Conservation (phyloP, 2,888 invertebrate species). For the Holacanthella duospinosa region DNA sequence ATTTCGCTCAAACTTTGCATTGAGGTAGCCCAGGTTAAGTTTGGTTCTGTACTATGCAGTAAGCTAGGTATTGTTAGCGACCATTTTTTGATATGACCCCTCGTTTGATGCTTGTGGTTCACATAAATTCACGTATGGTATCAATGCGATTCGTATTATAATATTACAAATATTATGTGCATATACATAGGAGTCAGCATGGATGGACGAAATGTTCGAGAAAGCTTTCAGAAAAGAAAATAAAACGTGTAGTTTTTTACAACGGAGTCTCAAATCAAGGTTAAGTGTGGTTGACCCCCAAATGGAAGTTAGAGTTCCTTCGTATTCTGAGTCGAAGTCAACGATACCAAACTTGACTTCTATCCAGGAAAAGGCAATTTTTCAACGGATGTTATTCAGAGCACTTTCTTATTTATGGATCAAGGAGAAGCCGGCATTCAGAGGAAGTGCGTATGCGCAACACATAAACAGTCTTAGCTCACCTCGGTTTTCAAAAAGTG, state of each 20-base stretch:
- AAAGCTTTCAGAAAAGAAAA: too few species aligned
- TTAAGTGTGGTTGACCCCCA: constrained; percentile 14
- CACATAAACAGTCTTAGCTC: constrained; percentile 7
- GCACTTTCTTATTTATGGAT: constrained; percentile 36
- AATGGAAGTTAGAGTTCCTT: constrained; percentile 15
- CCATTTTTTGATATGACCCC: too few species aligned
- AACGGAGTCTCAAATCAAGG: background rate
- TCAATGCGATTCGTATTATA: too few species aligned
- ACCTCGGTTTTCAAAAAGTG: background rate
- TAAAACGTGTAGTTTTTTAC: background rate
- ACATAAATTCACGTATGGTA: too few species aligned
- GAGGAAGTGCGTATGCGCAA: constrained; percentile 27
- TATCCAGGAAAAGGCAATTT: constrained; percentile 21
- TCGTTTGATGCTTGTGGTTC: too few species aligned
- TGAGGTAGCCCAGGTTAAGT: too few species aligned
- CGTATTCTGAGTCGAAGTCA: constrained; percentile 33
- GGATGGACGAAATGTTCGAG: constrained; percentile 44
- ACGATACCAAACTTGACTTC: constrained; percentile 21
- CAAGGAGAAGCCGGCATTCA: constrained; percentile 20
- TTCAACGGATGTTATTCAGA: constrained; percentile 33
- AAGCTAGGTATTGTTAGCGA: too few species aligned
- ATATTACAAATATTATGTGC: too few species aligned
- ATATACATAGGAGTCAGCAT: constrained; percentile 43
- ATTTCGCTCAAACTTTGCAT: too few species aligned
- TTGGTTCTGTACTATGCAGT: too few species aligned